Base-by-base conservation (phyloP, 2,797 vertebrate genomes). In the Chaetodon trifasciatus region DNA sequence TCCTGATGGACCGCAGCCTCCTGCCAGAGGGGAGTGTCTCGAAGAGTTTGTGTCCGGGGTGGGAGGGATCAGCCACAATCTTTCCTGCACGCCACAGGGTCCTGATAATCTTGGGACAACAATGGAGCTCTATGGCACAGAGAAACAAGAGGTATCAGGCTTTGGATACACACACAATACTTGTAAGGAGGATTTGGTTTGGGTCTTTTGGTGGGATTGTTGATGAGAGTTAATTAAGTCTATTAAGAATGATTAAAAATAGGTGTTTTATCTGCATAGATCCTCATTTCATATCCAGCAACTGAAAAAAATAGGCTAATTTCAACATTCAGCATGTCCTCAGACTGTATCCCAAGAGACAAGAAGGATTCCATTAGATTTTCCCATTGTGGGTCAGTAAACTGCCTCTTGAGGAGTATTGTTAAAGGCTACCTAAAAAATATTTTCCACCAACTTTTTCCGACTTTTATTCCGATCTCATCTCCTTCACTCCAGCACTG, bases 401-500 rank as follows among this genome's bases (percentile, higher is more conserved):
- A 47, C 23, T 19, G 70, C 63, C 21, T 61, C 44, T 24, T 66
- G 17, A 49, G 66, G 42, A 67, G 44, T 68, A 28, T 35, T 23
- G 8, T 21, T 50, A 55, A 73, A 76, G 46, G 60, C 60, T 57
- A 71, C 12, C 39, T 39, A 12, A 3, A 61, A 49, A 6, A 37
- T 19, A 0, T 46, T n/a, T 37, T 15, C 35, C 1, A 7, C n/a
- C 2, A 32, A 32, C 23, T 49, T 57, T 53, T 19, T 57, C 64
- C 9, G 37, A 72, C 57, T 68, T 70, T 40, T 60, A 32, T 60
- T 64, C 32, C 55, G 37, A 16, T 61, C n/a, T 62, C 57, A 56
- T 74, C 61, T 53, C 2, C 5, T 60, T 47, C 55, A 56, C 40
- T 23, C 46, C 21, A 10, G 44, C 52, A 16, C 57, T 8, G 52